Evolutionary conservation across 2,888 invertebrate species (phyloP).

Genomic region (Ceriagrion tenellum): DNA sequence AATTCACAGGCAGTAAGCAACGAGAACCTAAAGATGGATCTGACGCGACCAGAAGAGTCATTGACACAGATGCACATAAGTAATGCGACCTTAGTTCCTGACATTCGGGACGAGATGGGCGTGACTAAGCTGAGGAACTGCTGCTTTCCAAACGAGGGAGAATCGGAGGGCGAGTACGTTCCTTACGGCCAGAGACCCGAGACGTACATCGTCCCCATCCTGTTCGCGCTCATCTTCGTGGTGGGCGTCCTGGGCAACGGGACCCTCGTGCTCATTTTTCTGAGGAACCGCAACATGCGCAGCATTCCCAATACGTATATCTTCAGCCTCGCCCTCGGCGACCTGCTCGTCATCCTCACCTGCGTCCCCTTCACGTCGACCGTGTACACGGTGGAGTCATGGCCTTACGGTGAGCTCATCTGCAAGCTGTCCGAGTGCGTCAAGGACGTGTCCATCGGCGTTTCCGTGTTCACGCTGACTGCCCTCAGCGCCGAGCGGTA

Average conservation of each 20-base stretch:
- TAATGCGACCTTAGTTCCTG: background rate
- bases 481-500: slow-evolving; percentile 94
- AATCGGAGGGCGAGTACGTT: slow-evolving; percentile 78
- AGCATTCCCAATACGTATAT: slow-evolving; percentile 92
- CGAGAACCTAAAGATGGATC: background rate
- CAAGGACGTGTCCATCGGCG: slow-evolving; percentile 94
- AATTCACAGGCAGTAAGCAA: background rate
- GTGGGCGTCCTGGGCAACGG: slow-evolving; percentile 92
- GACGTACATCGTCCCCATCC: slow-evolving; percentile 88
- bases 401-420: slow-evolving; percentile 92
- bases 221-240: slow-evolving; percentile 91
- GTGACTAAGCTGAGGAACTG: slow-evolving; percentile 22
- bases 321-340: slow-evolving; percentile 80
- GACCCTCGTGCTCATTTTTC: slow-evolving; percentile 88
- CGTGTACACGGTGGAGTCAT: slow-evolving; percentile 91
- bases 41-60: background rate
- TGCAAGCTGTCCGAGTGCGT: slow-evolving; percentile 90
- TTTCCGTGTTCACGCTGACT: slow-evolving; percentile 95
- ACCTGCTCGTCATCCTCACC: slow-evolving; percentile 86
- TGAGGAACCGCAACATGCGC: slow-evolving; percentile 89
- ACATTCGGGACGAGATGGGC: background rate
- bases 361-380: slow-evolving; percentile 92
- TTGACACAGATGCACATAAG: background rate
- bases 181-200: slow-evolving; percentile 86
- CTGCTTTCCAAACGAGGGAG: slow-evolving; percentile 70